Evolutionary conservation across 1,140 invertebrate genomes (phyloP).

Genomic region (Pseudomyrmex pallidus): DNA sequence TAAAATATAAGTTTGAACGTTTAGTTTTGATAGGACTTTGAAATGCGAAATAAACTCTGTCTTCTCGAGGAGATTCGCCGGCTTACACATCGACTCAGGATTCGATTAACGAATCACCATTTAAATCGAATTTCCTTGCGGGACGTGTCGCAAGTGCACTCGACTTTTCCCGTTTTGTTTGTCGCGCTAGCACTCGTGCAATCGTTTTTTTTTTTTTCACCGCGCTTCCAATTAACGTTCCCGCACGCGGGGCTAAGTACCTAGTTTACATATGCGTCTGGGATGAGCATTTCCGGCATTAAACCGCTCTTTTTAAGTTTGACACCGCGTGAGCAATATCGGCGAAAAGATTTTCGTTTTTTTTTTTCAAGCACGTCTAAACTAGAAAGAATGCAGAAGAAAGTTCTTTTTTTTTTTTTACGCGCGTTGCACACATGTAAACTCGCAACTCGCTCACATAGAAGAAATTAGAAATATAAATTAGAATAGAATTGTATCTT

Average conservation of each 20-base stretch:
- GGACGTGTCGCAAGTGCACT: constrained; percentile 31
- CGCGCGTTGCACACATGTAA: background rate
- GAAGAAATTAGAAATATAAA: background rate
- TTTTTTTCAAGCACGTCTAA: background rate
- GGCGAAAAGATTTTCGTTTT: background rate
- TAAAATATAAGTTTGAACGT: background rate
- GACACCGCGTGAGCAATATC: background rate
- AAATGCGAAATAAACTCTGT: background rate
- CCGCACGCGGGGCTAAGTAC: constrained; percentile 44
- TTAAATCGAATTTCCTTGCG: constrained; percentile 52
- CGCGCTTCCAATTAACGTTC: constrained; percentile 65
- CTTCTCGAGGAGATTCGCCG: background rate
- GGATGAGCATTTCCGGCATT: constrained; percentile 60
- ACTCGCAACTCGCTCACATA: background rate
- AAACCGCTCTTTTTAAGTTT: constrained; percentile 12
- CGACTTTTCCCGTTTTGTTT: constrained; percentile 40
- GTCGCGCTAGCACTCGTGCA: constrained; percentile 25
- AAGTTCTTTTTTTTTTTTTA: background rate
- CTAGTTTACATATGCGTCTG: constrained; percentile 62
- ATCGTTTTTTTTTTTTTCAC: constrained; percentile 29
- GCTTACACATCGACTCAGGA: constrained; percentile 3
- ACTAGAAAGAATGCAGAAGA: background rate
- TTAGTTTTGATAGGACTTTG: background rate
- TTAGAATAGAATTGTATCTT: too few species aligned
- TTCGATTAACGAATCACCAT: constrained; percentile 53